Percentiles rank a stretch among this genome's conserved stretches.
Conservation (phyloP, 2,888 invertebrate genomes). For the Acronicta aceris region DNA sequence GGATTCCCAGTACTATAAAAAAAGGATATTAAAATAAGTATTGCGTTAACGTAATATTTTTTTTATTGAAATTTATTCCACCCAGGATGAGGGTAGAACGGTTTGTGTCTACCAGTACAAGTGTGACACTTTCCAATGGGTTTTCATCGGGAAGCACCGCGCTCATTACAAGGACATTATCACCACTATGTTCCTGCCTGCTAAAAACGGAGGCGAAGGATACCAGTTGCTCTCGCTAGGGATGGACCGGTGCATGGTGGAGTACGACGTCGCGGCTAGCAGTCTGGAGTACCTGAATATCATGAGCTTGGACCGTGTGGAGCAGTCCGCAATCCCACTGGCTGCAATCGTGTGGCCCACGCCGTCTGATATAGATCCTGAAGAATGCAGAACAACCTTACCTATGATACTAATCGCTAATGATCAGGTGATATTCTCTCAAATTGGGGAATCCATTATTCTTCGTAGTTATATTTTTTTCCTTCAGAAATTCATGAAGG, state of each 20-base stretch:
- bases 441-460: not conserved
- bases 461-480: not conserved
- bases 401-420: constrained; percentile 89
- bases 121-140: constrained; percentile 79
- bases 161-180: constrained; percentile 90
- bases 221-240: constrained; percentile 89
- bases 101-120: constrained; percentile 86
- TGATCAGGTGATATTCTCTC: constrained; percentile 84
- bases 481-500: no score
- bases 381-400: constrained; percentile 64
- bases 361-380: constrained; percentile 63
- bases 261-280: constrained; percentile 88
- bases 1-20: no score
- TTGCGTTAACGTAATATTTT: no score
- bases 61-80: not conserved
- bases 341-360: constrained; percentile 79
- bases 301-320: constrained; percentile 88
- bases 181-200: constrained; percentile 87
- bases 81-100: constrained; percentile 87
- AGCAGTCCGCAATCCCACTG: constrained; percentile 90
- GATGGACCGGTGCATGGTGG: constrained; percentile 89
- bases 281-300: constrained; percentile 77
- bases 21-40: no score
- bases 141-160: constrained; percentile 89
- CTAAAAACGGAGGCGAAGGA: constrained; percentile 67